Percentiles rank a stretch among this genome's conserved stretches.
Conservation (phyloP, 35 echinoderm and acorn worm species). For the Lytechinus pictus region DNA sequence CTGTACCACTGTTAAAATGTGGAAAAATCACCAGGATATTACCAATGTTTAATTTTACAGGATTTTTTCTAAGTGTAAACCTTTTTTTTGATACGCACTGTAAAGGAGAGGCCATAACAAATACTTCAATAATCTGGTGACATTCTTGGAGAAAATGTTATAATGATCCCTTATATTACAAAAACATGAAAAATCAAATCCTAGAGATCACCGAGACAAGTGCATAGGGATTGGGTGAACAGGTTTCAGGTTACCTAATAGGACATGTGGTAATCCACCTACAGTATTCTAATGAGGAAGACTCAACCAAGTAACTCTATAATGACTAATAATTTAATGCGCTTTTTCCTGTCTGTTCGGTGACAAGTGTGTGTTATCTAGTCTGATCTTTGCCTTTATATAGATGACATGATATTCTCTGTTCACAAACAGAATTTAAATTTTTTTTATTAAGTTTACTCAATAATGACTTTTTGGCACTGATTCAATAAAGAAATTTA, state of each 20-base stretch:
- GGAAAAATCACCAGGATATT: no score
- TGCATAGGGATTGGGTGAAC: neutral
- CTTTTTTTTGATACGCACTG: no score
- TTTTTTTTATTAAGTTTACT: no score
- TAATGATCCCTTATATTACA: no score
- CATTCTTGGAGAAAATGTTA: neutral
- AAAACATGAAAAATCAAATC: no score
- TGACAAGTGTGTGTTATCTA: neutral
- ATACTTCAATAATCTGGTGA: neutral
- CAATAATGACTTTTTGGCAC: no score
- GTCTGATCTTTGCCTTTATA: neutral
- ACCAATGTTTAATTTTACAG: no score
- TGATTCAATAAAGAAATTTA: no score
- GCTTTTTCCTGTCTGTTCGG: neutral
- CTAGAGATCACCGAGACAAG: no score
- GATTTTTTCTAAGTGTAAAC: no score
- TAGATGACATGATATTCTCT: neutral
- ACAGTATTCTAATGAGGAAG: neutral
- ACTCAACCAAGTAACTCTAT: neutral
- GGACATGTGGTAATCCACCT: neutral
- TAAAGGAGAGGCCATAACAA: neutral
- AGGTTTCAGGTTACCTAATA: neutral
- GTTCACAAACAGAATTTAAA: no score
- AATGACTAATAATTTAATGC: neutral
- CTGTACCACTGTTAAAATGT: no score